Conservation (phyloP, 2,888 invertebrate genomes). For the Erebia ligea region DNA sequence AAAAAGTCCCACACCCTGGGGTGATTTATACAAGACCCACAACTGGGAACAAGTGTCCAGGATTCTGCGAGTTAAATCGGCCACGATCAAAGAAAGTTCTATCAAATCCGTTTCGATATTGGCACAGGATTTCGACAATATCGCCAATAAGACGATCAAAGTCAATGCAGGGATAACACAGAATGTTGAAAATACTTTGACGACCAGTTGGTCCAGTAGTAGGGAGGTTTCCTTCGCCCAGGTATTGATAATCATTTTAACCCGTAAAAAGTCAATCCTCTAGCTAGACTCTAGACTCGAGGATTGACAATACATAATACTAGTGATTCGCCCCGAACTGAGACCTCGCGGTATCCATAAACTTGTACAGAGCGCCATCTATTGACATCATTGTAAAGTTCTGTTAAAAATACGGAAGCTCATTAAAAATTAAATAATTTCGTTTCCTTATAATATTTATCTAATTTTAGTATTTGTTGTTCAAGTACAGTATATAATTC, state of each 20-base stretch:
- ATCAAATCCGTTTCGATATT: conserved; percentile 55
- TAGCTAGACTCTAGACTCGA: too few species aligned
- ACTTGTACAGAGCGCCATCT: too few species aligned
- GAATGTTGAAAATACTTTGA: conserved; percentile 61
- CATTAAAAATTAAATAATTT: too few species aligned
- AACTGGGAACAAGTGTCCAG: conserved; percentile 63
- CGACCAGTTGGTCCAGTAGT: conserved; percentile 60
- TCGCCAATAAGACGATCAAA: conserved; percentile 60
- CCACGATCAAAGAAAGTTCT: conserved; percentile 45
- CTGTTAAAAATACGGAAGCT: too few species aligned
- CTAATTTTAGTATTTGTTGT: too few species aligned
- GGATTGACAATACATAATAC: too few species aligned
- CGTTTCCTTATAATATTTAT: too few species aligned
- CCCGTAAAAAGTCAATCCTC: too few species aligned
- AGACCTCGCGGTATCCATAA: too few species aligned
- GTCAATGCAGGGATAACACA: conserved; percentile 68
- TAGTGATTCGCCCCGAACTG: too few species aligned
- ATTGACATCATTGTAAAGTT: too few species aligned
- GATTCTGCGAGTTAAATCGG: conserved; percentile 52
- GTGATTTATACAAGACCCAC: conserved; percentile 62
- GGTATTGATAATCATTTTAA: neutral
- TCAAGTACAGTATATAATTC: too few species aligned
- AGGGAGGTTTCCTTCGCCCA: conserved; percentile 56
- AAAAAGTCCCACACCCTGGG: conserved; percentile 71
- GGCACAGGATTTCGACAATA: conserved; percentile 64